Evolutionary conservation across 2,797 vertebrate species (phyloP).

Genomic region (Pseudochaenichthys georgianus): DNA sequence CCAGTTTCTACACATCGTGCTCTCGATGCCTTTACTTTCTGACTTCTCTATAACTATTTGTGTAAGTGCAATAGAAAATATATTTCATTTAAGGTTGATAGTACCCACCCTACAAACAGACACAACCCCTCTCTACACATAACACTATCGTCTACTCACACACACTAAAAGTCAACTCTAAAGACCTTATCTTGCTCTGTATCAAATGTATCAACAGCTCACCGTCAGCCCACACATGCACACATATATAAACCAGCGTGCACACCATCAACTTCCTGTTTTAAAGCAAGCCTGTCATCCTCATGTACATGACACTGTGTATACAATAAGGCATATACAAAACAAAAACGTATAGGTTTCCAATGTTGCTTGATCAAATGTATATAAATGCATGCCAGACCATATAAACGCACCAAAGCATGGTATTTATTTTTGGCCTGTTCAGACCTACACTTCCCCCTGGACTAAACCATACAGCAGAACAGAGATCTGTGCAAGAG

Average conservation of each 20-base stretch:
- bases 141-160: conserved; percentile 9
- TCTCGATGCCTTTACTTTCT: conserved; percentile 3
- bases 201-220: conserved; percentile 4
- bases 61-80: neutral
- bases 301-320: too few relatives aligned
- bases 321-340: neutral
- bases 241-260: neutral
- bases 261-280: conserved; percentile 45
- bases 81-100: neutral
- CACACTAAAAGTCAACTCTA: conserved; percentile 10
- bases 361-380: neutral
- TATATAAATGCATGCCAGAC: neutral
- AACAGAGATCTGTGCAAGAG: conserved; percentile 65
- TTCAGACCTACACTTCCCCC: conserved; percentile 59
- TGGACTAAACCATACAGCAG: conserved; percentile 55
- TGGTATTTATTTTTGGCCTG: neutral
- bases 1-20: conserved; percentile 7
- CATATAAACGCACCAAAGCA: neutral
- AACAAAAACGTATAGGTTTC: neutral
- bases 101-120: neutral
- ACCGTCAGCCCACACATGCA: neutral
- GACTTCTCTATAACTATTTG: neutral
- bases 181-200: conserved; percentile 22
- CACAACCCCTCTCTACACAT: neutral
- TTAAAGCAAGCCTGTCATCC: neutral